Evolutionary conservation across 2,888 invertebrate species (phyloP), one percentile per base, ranked within the genome.

Genomic region (Camptogramma bilineatum): DNA sequence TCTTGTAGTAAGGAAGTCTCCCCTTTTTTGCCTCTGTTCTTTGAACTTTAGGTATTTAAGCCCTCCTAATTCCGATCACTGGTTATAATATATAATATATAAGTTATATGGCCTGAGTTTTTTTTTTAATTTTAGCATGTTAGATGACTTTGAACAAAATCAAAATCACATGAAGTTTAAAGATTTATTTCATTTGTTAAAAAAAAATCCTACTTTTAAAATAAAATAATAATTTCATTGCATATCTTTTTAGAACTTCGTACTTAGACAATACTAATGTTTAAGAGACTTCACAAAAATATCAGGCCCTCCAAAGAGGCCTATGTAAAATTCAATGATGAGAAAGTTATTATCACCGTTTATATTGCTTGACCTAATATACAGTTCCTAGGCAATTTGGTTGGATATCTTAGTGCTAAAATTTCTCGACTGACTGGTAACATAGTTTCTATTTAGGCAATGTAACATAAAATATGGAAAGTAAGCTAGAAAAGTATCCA

Each of bases 401-500:
- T 55, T 28, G 7, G 16, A 34, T 16, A 62, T 39, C 31, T 54
- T 57, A 42, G 0, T 18, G 5, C 16, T 31, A 53, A 34, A 10
- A 53, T 52, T 31, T 24, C 17, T n/a, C 13, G 24, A 44, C 51
- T 52, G 24, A 18, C 31, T 62, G 13, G 16, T 47, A 18, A 44
- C 44, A 52, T 28, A 16, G 10, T 48, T 42, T 24, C 24, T 31
- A 1, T 51, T n/a, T 21, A 44, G 24, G 52, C 47, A 47, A 39
- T 47, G n/a, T 13, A 24, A 19, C 10, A 62, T 56, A 24, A 44
- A 46, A 48, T 24, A 52, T 9, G 19, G 21, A 19, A 52, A 17
- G 39, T 31, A 44, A 42, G 19, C 44, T 44, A 31, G 28, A 28
- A 66, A 52, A 8, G 2, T 18, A 55, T 59, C 55, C 24, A 50